Base-by-base conservation (phyloP, 1,140 invertebrate genomes). In the Drosophila simulans region DNA sequence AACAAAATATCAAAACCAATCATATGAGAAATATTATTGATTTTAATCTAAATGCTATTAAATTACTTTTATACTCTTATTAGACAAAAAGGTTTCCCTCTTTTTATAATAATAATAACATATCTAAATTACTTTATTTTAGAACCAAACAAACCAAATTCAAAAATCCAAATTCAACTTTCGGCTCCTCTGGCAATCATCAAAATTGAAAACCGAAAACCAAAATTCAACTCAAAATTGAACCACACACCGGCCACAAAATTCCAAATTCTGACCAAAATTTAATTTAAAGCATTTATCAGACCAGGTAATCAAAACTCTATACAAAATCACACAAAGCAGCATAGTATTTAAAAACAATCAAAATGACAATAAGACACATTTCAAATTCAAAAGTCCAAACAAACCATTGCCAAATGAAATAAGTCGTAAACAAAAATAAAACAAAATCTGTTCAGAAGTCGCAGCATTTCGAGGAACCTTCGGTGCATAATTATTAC, bases 401-500 rank as follows among this genome's bases (percentile, higher is more conserved):
- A 45, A 17, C 8, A 56, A 53, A 37, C 27, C 46, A n/a, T 3
- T 10, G 12, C 15, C 40, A 10, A 40, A 48, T 42, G 45, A 31
- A 59, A 22, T 34, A 37, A 64, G 31, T 37, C 31, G 34, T 12
- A 45, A 69, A 49, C 8, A 66, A 60, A 45, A 69, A 49, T 4
- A 66, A 60, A 63, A 34, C 31, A 13, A 71, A 80, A 52, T 42
- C 45, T 68, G 73, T 31, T 59, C 52, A 52, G 51, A 72, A 79
- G 55, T 66, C 60, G 57, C 73, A 81, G 22, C 34, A 73, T 83
- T 83, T 79, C 63, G 34, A 45, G 51, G 17, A 40, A 68, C 56
- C 64, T 80, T 88, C 57, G 72, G 69, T 62, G 58, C 80, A 89
- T 90, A 89, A 84, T 89, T 89, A 80, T 84, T 55, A 64, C 64